Evolutionary conservation across 2,113 vertebrate species (phyloP).

Genomic region (Trematocara macrostoma): DNA sequence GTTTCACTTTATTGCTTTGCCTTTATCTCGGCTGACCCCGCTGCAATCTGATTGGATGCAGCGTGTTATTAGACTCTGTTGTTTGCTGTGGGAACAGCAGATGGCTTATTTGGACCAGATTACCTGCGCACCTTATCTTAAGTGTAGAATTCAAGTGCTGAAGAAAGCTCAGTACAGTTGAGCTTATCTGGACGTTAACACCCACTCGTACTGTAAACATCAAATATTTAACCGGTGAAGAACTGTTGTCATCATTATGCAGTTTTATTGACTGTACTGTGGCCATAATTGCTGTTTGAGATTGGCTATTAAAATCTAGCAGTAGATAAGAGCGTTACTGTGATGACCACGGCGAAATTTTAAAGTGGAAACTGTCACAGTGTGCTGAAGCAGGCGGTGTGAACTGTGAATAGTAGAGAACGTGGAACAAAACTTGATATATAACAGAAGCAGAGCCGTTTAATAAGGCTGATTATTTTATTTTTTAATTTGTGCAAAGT

Average conservation of each 20-base stretch:
- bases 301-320: background rate
- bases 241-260: background rate
- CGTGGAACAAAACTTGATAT: background rate
- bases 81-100: slow-evolving; percentile 51
- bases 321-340: background rate
- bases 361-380: slow-evolving; percentile 9
- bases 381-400: background rate
- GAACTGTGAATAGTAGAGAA: background rate
- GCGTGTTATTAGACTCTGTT: slow-evolving; percentile 40
- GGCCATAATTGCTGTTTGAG: background rate
- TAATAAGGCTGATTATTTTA: background rate
- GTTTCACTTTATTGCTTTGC: slow-evolving; percentile 66
- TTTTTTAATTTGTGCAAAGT: background rate
- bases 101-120: slow-evolving; percentile 57
- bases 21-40: slow-evolving; percentile 54
- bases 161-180: slow-evolving; percentile 11
- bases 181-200: slow-evolving; percentile 34
- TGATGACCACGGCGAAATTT: background rate
- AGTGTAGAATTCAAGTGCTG: slow-evolving; percentile 44
- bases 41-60: slow-evolving; percentile 55
- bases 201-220: slow-evolving; percentile 54
- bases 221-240: background rate
- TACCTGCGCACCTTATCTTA: slow-evolving; percentile 61
- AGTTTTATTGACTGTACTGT: background rate
- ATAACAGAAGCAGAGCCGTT: background rate